Evolutionary conservation across 2,797 vertebrate genomes (phyloP), one percentile per base, ranked within the genome.

Genomic region (Ara ararauna): DNA sequence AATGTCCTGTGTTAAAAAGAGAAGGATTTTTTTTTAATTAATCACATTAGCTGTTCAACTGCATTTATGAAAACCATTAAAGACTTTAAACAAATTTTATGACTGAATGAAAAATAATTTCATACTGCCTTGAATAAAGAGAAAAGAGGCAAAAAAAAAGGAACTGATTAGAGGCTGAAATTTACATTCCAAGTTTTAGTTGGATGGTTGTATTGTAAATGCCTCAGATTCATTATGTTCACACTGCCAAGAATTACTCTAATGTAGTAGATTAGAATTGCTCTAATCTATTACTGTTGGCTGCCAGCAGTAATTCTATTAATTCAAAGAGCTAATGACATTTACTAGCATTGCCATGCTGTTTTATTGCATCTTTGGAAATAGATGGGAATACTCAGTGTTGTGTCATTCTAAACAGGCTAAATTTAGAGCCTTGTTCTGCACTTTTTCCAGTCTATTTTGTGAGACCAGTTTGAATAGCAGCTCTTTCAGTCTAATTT

Each of bases 321-420:
- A 94, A 95, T 97, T 97, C 87, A 94, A 90, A 90, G 77, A 95
- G 85, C 48, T 95, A 96, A 95, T 96, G 94, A 85, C 97, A 96
- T 97, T 96, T 97, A 94, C 90, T 84, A 76, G 64, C 87, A 89
- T 71, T 97, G 89, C 95, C 80, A 29, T 89, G 89, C 89, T 78
- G 76, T 27, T 93, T 91, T 91, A 92, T 91, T 90, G 92, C 83
- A 77, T 58, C 91, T 96, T 89, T 92, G 62, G 93, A 96, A 93
- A 94, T 82, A 92, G 68, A 93, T 93, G 73, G 86, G 61, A 79
- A 70, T 95, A 93, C 76, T 93, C 85, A 85, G 66, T 86, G 73
- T 40, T 61, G 47, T 89, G 51, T 87, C 60, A 75, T 92, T 96
- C 73, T 89, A 93, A 97, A 93, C 29, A 76, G 58, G 47, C 87